Evolutionary conservation across 2,888 invertebrate species (phyloP), one percentile per base, ranked within the genome.

Genomic region (Onthophagus sagittarius): DNA sequence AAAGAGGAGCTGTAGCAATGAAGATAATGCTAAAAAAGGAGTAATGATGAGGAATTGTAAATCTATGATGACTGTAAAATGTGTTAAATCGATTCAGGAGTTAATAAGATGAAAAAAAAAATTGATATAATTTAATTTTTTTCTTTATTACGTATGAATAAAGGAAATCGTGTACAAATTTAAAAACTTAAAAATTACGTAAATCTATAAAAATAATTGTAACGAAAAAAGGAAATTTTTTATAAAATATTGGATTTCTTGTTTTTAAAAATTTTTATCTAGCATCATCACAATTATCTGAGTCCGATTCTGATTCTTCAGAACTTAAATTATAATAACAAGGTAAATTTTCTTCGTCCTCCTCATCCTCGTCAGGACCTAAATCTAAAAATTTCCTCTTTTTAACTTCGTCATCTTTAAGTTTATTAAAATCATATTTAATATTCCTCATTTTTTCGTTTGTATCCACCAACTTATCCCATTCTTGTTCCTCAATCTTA

Each of bases 1-100:
- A 0, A 80, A 81, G 77, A 79, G 83, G 73, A 84, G 84, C 11
- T 80, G 80, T 11, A 85, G 85, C 76, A 80, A 80, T 33, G 82
- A 82, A 75, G 79, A 79, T 4, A 79, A 79, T 63, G 72, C 74
- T 11, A 65, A 69, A 32, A 72, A 15, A 33, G 71, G 64, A 9
- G 70, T 72, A 5, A 69, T 72, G 7, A 63, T 77, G 15, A 74
- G 78, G 70, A 75, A 71, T 11, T 77, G 77, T 31, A 79, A 76
- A 72, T 79, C 79, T 11, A 72, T 77, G 75, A 15, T 72, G 23
- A 14, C 72, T 15, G 62, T 75, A 15, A 73, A 72, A 72, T 76
- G 76, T 73, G 74, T 75, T 9, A 75, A 74, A 39, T 73, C 75
- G n/a, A 73, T 75, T 33, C 69, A 72, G 15, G 75, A 75, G 13